Conservation (phyloP, 2,888 invertebrate genomes). For the Chirona hameri region DNA sequence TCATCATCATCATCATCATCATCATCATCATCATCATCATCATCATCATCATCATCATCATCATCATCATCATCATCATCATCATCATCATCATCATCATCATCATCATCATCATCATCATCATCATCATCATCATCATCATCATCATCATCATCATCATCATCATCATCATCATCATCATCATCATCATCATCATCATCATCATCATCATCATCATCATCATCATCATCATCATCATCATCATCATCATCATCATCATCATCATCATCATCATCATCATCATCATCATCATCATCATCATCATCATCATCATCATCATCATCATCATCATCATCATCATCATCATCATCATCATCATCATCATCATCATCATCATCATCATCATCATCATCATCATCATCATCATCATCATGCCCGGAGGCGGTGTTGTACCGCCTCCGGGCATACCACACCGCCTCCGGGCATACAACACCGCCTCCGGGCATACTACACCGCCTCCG, state of each 20-base stretch:
- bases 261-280: not conserved
- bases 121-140: not conserved
- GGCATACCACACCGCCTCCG: too few species aligned
- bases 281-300: not conserved
- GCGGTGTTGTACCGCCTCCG: too few species aligned
- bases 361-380: conserved; percentile 24
- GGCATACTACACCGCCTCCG: too few species aligned
- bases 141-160: not conserved
- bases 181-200: not conserved
- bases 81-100: not conserved
- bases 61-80: conserved; percentile 9
- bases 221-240: not conserved
- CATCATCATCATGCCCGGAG: too few species aligned
- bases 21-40: conserved; percentile 22
- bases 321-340: conserved; percentile 26
- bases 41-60: not conserved
- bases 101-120: conserved; percentile 22
- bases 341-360: conserved; percentile 30
- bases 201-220: not conserved
- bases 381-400: conserved; percentile 4
- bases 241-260: not conserved
- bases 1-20: conserved; percentile 30
- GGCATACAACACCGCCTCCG: too few species aligned
- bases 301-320: conserved; percentile 4
- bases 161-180: not conserved